Percentiles rank a stretch among this genome's conserved stretches.
Conservation (phyloP, 1,140 invertebrate species). For the Bombus pascuorum region DNA sequence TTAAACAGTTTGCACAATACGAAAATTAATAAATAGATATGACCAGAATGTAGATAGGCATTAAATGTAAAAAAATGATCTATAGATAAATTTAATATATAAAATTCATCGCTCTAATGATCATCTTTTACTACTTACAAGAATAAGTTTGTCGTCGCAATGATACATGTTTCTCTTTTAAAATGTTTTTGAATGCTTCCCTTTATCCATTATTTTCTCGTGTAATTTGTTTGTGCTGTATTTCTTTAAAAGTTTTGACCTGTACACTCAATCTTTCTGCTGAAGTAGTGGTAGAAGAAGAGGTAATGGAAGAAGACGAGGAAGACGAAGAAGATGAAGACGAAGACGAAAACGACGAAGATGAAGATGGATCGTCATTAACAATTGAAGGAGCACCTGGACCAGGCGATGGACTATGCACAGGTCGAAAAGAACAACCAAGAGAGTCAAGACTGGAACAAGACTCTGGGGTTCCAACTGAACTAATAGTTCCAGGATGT, state of each 20-base stretch:
- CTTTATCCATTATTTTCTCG: constrained; percentile 66
- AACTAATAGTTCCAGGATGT: constrained; percentile 84
- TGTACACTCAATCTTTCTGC: constrained; percentile 75
- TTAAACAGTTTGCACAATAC: constrained; percentile 8
- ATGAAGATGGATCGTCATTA: constrained; percentile 77
- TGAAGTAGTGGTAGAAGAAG: constrained; percentile 28
- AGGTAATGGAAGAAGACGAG: constrained; percentile 29
- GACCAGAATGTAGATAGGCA: constrained; percentile 27
- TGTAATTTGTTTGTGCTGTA: constrained; percentile 60
- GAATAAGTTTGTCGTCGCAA: constrained; percentile 25
- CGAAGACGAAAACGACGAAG: constrained; percentile 24
- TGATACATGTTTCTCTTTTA: constrained; percentile 23
- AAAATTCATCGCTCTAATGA: constrained; percentile 27
- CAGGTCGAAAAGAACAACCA: constrained; percentile 83
- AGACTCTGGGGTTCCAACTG: constrained; percentile 85
- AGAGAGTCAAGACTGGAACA: constrained; percentile 85
- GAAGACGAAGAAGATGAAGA: constrained; percentile 32
- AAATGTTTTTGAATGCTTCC: neutral
- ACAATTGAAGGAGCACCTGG: constrained; percentile 64
- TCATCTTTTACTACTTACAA: constrained; percentile 39
- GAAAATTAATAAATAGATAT: constrained; percentile 51
- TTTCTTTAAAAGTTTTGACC: constrained; percentile 65
- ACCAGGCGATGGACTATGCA: constrained; percentile 82
- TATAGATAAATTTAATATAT: constrained; percentile 19
- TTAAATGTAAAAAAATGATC: constrained; percentile 14